Evolutionary conservation across 2,113 vertebrate genomes (phyloP), one percentile per base, ranked within the genome.

Genomic region (Phasianus colchicus): DNA sequence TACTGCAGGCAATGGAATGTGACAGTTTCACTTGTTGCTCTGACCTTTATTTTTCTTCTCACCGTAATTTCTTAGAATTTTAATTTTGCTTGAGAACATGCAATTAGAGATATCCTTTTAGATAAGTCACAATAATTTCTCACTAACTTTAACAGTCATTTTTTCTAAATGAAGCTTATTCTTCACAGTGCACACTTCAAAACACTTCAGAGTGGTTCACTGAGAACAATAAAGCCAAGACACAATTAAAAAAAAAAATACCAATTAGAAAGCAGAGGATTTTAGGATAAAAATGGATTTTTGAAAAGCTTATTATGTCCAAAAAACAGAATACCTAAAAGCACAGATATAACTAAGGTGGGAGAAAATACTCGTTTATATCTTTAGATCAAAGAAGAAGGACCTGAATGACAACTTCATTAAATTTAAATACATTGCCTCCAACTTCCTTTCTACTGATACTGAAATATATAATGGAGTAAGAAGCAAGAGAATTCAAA

Each of bases 41-140:
- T 95, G 95, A 84, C 85, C 92, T 96, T 95, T 94, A 89, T 95
- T 95, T 96, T 96, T 27, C 45, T 91, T 96, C 14, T 1, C 77
- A 90, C 36, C 20, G 54, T 76, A 76, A 85, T 93, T 96, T 95
- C 91, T 71, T 87, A 86, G 91, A 91, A 75, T 27, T 87, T 81
- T 50, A 55, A 92, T 95, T 91, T 93, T 85, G 93, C 85, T 90
- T 57, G 61, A 71, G 77, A 96, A 77, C 57, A 79, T 45, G 76
- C 34, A 92, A 85, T 92, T 87, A 95, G 64, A 93, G 27, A 92
- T 76, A 86, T 89, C 52, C 36, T 94, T 94, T 96, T 29, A 91
- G 71, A 88, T 77, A 82, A 89, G 54, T 30, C 55, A 55, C 50
- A 88, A 50, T 83, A 19, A 89, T 96, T 94, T 83, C 47, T 92